Evolutionary conservation across 2,113 vertebrate species (phyloP).

Genomic region (Psammodynastes pulverulentus): DNA sequence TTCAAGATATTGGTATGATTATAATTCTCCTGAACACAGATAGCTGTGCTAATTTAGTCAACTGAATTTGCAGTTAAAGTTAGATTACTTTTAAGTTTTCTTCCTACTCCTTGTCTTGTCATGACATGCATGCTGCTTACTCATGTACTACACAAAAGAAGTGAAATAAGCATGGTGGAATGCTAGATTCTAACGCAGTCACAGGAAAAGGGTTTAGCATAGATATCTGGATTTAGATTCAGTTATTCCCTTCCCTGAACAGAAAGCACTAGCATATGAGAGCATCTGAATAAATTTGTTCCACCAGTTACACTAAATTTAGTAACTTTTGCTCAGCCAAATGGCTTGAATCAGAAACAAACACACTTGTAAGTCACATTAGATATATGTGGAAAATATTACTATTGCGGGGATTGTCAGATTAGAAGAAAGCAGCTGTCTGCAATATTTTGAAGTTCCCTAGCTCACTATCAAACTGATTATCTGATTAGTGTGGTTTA

Average conservation of each 20-base stretch:
- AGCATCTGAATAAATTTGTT: not conserved
- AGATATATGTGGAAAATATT: not conserved
- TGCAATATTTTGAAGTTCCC: not conserved
- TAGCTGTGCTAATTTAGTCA: conserved; percentile 10
- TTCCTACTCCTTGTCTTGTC: conserved; percentile 6
- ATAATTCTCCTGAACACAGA: not conserved
- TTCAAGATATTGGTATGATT: conserved; percentile 15
- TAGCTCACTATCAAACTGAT: not conserved
- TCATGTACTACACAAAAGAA: conserved; percentile 17
- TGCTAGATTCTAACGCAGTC: conserved; percentile 27
- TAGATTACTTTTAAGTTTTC: not conserved
- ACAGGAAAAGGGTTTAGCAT: conserved; percentile 15
- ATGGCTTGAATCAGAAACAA: conserved; percentile 9
- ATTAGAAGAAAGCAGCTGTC: not conserved
- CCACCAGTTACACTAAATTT: accelerated
- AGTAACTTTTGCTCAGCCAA: not conserved
- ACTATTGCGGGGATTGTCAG: not conserved
- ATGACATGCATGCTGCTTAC: conserved; percentile 8
- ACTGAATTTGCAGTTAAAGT: conserved; percentile 19
- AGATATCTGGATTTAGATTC: not conserved
- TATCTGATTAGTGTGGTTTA: not conserved
- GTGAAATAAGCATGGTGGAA: conserved; percentile 14
- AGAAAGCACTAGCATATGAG: not conserved
- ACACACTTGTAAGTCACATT: not conserved
- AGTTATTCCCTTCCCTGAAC: not conserved